Percentiles rank a stretch among this genome's conserved stretches.
These are phyloP conservation scores for Leptoclinus maculatus DNA, from an alignment of 2,797 vertebrate species.

Conservation along the genomic window DNA sequence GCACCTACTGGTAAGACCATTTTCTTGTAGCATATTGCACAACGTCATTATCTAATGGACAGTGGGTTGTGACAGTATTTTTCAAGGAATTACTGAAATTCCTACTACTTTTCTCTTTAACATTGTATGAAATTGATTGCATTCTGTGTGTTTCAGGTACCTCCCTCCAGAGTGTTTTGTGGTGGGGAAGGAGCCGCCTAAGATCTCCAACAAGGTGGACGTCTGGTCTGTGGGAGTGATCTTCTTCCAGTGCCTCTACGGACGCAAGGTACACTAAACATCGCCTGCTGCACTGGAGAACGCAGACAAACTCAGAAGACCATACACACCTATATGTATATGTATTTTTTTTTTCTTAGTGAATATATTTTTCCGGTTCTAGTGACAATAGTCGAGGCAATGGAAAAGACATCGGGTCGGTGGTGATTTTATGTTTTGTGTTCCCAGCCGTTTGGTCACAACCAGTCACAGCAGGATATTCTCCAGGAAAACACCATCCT, in stretches of 20 bases:
- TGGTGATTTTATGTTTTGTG: conserved; percentile 18
- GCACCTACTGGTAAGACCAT: conserved; percentile 94
- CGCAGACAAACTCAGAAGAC: neutral
- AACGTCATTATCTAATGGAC: neutral
- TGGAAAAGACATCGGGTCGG: neutral
- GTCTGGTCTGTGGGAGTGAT: conserved; percentile 99
- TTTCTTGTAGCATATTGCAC: neutral
- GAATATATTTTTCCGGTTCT: neutral
- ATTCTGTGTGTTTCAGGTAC: conserved; percentile 85
- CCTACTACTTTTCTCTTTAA: neutral
- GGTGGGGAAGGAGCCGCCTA: conserved; percentile 98
- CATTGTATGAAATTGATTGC: neutral
- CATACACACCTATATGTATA: neutral
- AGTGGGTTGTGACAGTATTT: neutral
- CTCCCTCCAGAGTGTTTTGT: conserved; percentile 99
- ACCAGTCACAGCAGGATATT: conserved; percentile 99
- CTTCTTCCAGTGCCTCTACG: conserved; percentile 99
- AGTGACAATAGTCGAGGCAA: neutral
- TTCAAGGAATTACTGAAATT: neutral
- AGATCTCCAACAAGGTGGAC: conserved; percentile 99
- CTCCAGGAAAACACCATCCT: conserved; percentile 99
- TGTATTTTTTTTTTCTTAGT: neutral
- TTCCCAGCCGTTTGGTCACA: conserved; percentile 97
- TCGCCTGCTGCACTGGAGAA: neutral
- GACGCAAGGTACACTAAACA: conserved; percentile 90